Conservation (phyloP, 2,113 vertebrate genomes). For the Lagopus leucura region DNA sequence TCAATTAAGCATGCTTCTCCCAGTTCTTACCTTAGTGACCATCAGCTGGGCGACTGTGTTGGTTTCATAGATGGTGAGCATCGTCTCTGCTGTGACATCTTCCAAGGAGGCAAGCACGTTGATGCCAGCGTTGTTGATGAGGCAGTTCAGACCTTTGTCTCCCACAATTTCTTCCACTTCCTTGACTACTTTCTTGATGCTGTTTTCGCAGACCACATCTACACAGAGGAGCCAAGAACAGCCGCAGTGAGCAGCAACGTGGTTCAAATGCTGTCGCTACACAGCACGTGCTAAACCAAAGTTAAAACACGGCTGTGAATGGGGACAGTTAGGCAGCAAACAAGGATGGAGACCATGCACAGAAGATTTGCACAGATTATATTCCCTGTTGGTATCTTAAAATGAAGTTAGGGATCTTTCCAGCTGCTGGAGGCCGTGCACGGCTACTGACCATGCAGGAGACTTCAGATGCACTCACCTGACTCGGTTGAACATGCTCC, state of each 20-base stretch:
- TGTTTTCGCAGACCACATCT: constrained; percentile 65
- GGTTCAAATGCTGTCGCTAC: rapidly evolving
- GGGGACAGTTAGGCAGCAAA: not conserved
- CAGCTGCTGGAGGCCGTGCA: not conserved
- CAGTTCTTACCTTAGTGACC: constrained; percentile 70
- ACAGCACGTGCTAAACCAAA: not conserved
- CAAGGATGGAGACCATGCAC: not conserved
- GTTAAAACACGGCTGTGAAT: not conserved
- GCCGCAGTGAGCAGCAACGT: not conserved
- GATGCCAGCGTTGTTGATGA: constrained; percentile 80
- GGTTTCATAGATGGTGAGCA: constrained; percentile 75
- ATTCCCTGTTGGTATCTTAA: not conserved
- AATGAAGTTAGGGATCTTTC: not conserved
- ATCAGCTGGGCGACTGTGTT: constrained; percentile 77
- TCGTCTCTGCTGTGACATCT: constrained; percentile 69
- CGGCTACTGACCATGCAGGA: not conserved
- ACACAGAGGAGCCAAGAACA: not conserved
- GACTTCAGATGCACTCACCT: not conserved
- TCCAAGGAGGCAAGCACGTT: constrained; percentile 21
- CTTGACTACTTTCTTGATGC: constrained; percentile 73
- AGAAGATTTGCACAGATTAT: not conserved
- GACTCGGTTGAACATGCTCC: not conserved
- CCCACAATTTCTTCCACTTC: constrained; percentile 72
- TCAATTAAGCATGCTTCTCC: not conserved
- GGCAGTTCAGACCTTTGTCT: constrained; percentile 75